Evolutionary conservation across 2,113 vertebrate genomes (phyloP), one percentile per base, ranked within the genome.

Genomic region (Zosterops japonicus): DNA sequence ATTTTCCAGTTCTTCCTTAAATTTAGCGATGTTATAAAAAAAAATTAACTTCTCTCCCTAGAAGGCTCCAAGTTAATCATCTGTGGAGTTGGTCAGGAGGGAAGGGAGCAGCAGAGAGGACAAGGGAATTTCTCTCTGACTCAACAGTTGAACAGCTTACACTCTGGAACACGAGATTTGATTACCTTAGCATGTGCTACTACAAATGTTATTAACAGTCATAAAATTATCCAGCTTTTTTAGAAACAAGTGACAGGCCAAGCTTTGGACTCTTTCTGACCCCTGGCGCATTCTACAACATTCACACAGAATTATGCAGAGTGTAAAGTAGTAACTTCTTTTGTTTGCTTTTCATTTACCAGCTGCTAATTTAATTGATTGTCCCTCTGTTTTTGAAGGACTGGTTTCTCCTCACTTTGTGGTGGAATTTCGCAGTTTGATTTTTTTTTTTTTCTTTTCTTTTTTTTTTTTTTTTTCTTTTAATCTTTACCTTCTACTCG

Each of bases 161-260:
- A 76, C 79, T 83, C 74, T 94, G 89, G 83, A 94, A 95, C 61
- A 88, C 1, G 22, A 94, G 87, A 85, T 90, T 90, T 95, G 93
- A 90, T 93, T 91, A 91, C 78, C 93, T 93, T 90, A 94, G 69
- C 52, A 87, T 91, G 86, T 94, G 80, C 87, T 93, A 78, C 94
- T 85, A 91, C 79, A 83, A 85, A 95, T 92, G 78, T 87, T 93
- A 90, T 95, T 95, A 95, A 87, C 87, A 93, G 87, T 94, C 78
- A 69, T 95, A 90, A 90, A 95, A 93, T 96, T 94, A 83, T 89
- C 59, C 80, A 93, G 55, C 46, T 69, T 50, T 87, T 91, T 88
- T 27, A 60, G 60, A 93, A 93, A 70, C 74, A 87, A 94, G 74
- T 63, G 68, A 53, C 88, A 95, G 55, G 63, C 70, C 63, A 92